Percentiles rank a stretch among this genome's conserved stretches.
phyloP scores from a whole-genome alignment of 2,888 invertebrate species.

The Microctonus brassicae region DNA sequence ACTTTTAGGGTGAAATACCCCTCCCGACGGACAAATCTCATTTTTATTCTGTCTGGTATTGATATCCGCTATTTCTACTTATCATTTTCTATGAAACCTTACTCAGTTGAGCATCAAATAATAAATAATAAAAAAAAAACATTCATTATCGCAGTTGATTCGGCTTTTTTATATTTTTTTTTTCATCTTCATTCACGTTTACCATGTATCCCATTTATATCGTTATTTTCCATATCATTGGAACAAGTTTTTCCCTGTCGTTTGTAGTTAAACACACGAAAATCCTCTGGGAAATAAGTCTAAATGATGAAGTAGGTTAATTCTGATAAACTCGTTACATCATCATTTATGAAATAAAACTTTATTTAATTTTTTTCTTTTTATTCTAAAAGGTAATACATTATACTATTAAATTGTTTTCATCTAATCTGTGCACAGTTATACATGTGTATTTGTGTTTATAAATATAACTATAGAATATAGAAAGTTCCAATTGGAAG shows the following conservation, averaged over 20 bases:
- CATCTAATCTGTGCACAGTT: too few species aligned
- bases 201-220: neutral
- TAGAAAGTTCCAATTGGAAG: neutral
- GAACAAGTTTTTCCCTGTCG: constrained; percentile 24
- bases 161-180: too few species aligned
- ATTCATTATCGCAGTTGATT: constrained; percentile 16
- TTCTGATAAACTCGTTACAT: neutral
- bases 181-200: neutral
- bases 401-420: too few species aligned
- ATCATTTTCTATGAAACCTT: constrained; percentile 13
- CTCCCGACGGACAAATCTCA: constrained; percentile 22
- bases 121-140: neutral
- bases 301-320: constrained; percentile 24
- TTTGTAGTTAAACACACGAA: constrained; percentile 3
- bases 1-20: constrained; percentile 20
- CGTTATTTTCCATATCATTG: constrained; percentile 36
- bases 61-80: constrained; percentile 8
- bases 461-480: neutral
- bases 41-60: neutral
- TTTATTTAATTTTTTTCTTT: neutral
- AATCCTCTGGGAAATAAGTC: constrained; percentile 12
- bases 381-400: too few species aligned
- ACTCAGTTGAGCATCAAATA: neutral
- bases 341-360: neutral
- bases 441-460: too few species aligned